Evolutionary conservation across 2,797 vertebrate species (phyloP).

Genomic region (Alfaro cultratus): DNA sequence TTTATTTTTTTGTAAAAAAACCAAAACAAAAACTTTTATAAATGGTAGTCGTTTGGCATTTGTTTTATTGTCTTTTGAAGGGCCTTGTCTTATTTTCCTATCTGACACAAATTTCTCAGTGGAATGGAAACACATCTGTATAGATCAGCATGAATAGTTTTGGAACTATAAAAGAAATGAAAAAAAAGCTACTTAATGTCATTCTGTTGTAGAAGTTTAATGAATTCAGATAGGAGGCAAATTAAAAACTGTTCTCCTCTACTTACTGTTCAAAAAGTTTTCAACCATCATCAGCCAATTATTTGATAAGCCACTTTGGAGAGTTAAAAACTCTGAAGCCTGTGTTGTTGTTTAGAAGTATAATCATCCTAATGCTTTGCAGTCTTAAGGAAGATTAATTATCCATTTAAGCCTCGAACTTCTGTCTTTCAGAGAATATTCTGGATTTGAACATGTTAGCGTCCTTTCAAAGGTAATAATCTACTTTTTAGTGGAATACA

Average conservation of each 20-base stretch:
- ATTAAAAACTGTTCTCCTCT: background rate
- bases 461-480: too few species aligned
- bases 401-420: too few species aligned
- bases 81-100: too few species aligned
- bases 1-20: background rate
- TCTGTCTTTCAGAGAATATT: too few species aligned
- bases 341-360: background rate
- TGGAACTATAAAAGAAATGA: background rate
- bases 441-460: too few species aligned
- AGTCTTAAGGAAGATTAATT: too few species aligned
- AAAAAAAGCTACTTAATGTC: background rate
- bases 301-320: background rate
- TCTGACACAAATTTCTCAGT: background rate
- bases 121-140: background rate
- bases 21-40: too few species aligned
- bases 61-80: background rate
- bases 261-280: background rate
- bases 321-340: too few species aligned
- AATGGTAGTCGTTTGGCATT: background rate
- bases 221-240: background rate
- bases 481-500: too few species aligned
- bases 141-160: background rate
- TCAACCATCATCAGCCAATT: background rate
- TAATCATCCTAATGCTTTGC: background rate
- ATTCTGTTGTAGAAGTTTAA: background rate